Evolutionary conservation across 2,797 vertebrate genomes (phyloP).

Genomic region (Florisuga fusca): DNA sequence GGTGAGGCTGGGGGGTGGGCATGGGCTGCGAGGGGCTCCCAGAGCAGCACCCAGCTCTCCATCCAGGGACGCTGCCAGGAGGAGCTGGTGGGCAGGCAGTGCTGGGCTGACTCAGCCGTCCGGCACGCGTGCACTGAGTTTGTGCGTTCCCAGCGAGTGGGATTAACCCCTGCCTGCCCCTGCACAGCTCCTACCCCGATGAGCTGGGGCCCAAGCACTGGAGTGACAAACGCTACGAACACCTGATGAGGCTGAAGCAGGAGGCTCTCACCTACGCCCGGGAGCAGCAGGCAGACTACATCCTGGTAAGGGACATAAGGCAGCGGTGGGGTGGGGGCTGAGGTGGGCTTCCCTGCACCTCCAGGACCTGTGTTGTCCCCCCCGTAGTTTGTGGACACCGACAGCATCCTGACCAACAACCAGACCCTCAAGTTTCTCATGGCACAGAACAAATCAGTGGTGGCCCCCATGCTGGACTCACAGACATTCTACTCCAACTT

Average conservation of each 20-base stretch:
- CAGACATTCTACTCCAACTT: slow-evolving; percentile 97
- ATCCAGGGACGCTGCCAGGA: accelerated
- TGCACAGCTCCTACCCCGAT: slow-evolving; percentile 85
- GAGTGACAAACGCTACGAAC: slow-evolving; percentile 90
- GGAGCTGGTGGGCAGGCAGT: accelerated
- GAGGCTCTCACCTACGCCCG: slow-evolving; percentile 90
- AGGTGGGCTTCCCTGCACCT: accelerated
- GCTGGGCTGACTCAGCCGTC: background rate
- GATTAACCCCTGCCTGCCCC: slow-evolving; percentile 30
- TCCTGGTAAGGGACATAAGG: slow-evolving; percentile 83
- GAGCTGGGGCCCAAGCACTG: slow-evolving; percentile 95
- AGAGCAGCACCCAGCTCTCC: background rate
- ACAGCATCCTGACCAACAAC: slow-evolving; percentile 93
- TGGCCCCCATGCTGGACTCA: slow-evolving; percentile 94
- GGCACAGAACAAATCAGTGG: slow-evolving; percentile 88
- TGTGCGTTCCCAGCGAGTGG: accelerated
- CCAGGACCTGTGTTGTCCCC: background rate
- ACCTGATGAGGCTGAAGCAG: slow-evolving; percentile 95
- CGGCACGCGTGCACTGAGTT: accelerated
- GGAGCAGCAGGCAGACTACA: slow-evolving; percentile 89
- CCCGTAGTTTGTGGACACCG: slow-evolving; percentile 88
- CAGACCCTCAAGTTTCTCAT: slow-evolving; percentile 88
- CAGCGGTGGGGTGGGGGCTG: too few species aligned
- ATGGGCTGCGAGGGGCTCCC: background rate
- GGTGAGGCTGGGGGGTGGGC: slow-evolving; percentile 74